Base-by-base conservation (phyloP, 2,113 vertebrate genomes). In the Amazona vittata region DNA sequence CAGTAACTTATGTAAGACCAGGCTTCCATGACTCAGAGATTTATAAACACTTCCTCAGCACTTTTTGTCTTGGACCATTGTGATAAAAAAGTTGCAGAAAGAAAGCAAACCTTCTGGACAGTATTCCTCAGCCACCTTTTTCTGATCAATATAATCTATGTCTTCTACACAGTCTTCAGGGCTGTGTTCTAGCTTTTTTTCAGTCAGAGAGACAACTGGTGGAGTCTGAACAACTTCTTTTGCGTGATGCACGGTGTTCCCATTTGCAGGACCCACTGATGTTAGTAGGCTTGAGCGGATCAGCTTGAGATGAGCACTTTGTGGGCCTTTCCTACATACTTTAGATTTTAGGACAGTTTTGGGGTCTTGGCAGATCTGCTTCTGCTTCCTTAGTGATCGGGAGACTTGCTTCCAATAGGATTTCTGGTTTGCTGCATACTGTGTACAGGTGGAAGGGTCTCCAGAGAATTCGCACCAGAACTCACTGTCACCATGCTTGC, bases 371-470 rank as follows among this genome's bases (percentile, higher is more conserved):
- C 99, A 99, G 78, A 99, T 90, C 37, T 86, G 95, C 69, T 98
- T 98, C 49, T 99, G 98, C 53, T 98, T 99, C 91, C 90, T 98
- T 44, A 99, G 96, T 1, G 97, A 96, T 26, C 98, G 96, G 24
- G 88, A 88, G 6, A 99, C 97, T 85, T 99, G 99, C 82, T 98
- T 99, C 99, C 99, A 99, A 92, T 98, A 99, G 17, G 55, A 53
- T 37, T 95, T 97, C 17, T 93, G 53, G 10, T 98, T 96, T 62
- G 96, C 90, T 11, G 57, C 49, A 37, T 98, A 98, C 50, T 98
- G 95, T 1, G 97, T 90, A 86, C 99, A 99, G 4, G 94, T 59
- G 2, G 97, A 77, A 11, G 99, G 99, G 8, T 97, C 97, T 57
- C 99, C 99, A 2, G 92, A 94, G 71, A 98, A 99, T 53, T 98